Conservation (phyloP, 2,113 vertebrate genomes). For the Catharus fuscescens region DNA sequence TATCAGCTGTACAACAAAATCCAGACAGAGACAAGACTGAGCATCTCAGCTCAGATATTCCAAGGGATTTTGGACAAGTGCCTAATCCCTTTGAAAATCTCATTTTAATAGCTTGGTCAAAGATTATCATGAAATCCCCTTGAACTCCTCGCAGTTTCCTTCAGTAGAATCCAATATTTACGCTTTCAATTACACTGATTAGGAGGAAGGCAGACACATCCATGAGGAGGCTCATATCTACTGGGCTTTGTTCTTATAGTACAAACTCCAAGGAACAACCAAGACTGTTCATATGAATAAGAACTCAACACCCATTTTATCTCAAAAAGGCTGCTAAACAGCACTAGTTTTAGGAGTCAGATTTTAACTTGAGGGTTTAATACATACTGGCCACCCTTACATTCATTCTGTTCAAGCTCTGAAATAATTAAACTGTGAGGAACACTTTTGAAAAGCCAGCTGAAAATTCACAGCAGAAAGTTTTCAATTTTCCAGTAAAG, state of each 20-base stretch:
- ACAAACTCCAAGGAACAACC: background rate
- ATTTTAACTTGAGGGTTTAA: background rate
- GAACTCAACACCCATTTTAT: background rate
- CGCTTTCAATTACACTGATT: background rate
- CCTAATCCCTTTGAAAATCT: background rate
- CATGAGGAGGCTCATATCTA: background rate
- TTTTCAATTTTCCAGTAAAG: background rate
- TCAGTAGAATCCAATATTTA: background rate
- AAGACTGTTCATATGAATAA: background rate
- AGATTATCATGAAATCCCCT: background rate
- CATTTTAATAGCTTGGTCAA: background rate
- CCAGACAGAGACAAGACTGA: background rate
- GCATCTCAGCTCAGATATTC: background rate
- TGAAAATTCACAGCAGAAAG: background rate
- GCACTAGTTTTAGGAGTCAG: background rate
- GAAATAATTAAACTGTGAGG: background rate
- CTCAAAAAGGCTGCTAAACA: background rate
- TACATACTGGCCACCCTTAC: background rate
- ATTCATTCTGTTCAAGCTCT: background rate
- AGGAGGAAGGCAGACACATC: background rate
- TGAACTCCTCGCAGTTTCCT: background rate
- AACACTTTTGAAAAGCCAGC: background rate
- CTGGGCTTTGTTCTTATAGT: background rate
- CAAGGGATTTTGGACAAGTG: background rate
- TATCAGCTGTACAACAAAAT: background rate